Conservation (phyloP, 2,888 invertebrate species). For the Phengaris alcon region DNA sequence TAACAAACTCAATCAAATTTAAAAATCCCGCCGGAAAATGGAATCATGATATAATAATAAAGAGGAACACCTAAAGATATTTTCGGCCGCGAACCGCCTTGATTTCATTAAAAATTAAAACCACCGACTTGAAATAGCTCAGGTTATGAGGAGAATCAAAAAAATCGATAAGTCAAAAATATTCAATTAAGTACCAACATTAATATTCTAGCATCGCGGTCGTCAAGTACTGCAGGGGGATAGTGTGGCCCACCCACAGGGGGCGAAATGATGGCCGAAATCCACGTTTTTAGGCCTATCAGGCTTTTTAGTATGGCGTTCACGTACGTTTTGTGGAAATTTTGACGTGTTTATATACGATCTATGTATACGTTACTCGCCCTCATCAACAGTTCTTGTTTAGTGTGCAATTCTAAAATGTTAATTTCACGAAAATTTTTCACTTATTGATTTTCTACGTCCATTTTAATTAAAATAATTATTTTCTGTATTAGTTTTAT, state of each 20-base stretch:
- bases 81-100: not conserved
- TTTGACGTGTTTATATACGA: constrained; percentile 49
- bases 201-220: constrained; percentile 73
- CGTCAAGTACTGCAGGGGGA: constrained; percentile 67
- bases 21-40: not conserved
- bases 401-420: constrained; percentile 23
- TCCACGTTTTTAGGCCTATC: constrained; percentile 75
- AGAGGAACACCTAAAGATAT: not conserved
- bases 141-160: constrained; percentile 32
- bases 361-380: constrained; percentile 29
- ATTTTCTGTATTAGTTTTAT: not conserved
- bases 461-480: not conserved
- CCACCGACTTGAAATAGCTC: constrained; percentile 17
- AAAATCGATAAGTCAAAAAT: constrained; percentile 63
- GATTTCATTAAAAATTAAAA: constrained; percentile 25
- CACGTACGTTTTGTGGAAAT: constrained; percentile 57
- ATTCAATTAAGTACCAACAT: constrained; percentile 70
- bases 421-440: constrained; percentile 3
- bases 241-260: constrained; percentile 55
- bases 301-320: constrained; percentile 65
- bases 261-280: constrained; percentile 58
- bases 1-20: not conserved
- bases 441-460: constrained; percentile 5
- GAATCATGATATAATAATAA: not conserved
- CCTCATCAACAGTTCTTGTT: constrained; percentile 28